A percentile compares a stretch with the other conserved stretches of the same genome.
Evolutionary conservation across 2,797 vertebrate species (phyloP).

Genomic region (Hydrophis major): DNA sequence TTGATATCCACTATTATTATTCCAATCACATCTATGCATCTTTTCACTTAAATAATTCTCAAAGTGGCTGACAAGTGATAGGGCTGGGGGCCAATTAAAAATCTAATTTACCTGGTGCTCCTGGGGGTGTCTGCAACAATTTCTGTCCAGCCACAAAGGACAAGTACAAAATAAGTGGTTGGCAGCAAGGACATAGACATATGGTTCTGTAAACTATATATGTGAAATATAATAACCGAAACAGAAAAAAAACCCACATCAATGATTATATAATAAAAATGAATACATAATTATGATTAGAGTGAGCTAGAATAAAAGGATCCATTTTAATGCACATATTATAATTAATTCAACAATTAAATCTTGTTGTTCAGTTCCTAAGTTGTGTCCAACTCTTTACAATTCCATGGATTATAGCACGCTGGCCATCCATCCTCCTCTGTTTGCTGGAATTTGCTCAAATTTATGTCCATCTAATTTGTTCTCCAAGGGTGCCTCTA

Average conservation of each 20-base stretch:
- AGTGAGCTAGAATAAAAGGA: neutral
- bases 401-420: neutral
- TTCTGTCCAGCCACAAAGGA: neutral
- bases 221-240: neutral
- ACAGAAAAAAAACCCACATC: neutral
- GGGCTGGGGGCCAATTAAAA: neutral
- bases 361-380: neutral
- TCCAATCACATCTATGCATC: neutral
- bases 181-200: neutral
- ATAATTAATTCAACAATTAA: neutral
- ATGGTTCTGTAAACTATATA: neutral
- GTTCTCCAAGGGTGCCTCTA: neutral
- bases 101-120: neutral
- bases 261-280: neutral
- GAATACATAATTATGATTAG: neutral
- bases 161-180: neutral
- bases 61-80: neutral
- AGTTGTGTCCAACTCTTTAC: neutral
- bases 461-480: neutral
- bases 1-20: neutral
- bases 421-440: neutral
- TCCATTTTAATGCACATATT: neutral
- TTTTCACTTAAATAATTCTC: neutral
- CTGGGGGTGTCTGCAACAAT: neutral
- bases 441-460: neutral